These are phyloP conservation scores for Pseudopipra pipra DNA, from an alignment of 2,113 vertebrate genomes.

Conservation along the genomic window DNA sequence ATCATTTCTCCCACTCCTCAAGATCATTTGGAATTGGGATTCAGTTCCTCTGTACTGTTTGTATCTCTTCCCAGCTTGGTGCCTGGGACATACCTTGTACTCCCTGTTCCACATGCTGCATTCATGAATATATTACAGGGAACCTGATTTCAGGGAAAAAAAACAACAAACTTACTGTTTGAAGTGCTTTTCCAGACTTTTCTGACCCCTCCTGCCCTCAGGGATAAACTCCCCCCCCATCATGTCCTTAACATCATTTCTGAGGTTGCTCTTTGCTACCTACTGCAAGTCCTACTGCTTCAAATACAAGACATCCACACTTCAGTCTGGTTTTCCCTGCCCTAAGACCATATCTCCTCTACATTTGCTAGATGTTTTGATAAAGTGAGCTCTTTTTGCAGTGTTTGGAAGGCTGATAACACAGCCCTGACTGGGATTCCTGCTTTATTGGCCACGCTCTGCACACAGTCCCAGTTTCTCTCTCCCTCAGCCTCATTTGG, in stretches of 20 bases:
- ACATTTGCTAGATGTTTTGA: not conserved
- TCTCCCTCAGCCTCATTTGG: not conserved
- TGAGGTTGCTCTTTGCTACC: not conserved
- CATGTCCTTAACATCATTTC: fast-evolving
- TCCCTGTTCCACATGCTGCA: not conserved
- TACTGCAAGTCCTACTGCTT: not conserved
- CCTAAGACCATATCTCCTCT: not conserved
- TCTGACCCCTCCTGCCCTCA: not conserved
- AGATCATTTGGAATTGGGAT: not conserved
- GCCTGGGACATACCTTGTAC: not conserved
- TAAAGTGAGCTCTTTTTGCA: not conserved
- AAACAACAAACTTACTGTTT: not conserved
- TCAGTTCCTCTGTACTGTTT: not conserved
- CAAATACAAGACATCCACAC: not conserved
- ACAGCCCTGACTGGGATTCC: not conserved
- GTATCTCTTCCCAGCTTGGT: not conserved
- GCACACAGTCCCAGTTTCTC: not conserved
- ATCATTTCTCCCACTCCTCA: conserved; percentile 9
- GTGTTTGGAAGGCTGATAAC: not conserved
- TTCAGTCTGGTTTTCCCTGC: not conserved
- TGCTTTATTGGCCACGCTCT: not conserved
- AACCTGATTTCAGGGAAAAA: not conserved
- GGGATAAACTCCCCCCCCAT: not conserved
- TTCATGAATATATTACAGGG: conserved; percentile 15
- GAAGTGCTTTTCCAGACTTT: not conserved